Percentiles rank a stretch among this genome's conserved stretches.
These are phyloP conservation scores for Temnothorax nylanderi DNA, from an alignment of 1,140 invertebrate species.

Conservation along the genomic window DNA sequence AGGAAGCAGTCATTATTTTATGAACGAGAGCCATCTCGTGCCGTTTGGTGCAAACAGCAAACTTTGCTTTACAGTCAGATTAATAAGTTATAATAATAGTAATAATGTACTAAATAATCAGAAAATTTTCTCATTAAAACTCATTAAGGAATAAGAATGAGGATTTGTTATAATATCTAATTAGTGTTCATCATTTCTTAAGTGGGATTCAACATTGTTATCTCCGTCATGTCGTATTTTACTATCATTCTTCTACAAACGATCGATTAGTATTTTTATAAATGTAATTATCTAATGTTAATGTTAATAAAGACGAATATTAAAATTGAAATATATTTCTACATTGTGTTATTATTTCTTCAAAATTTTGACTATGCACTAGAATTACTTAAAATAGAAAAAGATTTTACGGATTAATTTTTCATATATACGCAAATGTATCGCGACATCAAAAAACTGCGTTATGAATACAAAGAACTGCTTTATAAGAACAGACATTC, in stretches of 20 bases:
- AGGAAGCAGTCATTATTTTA: slow-evolving; percentile 52
- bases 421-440: neutral
- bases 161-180: slow-evolving; percentile 41
- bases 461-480: slow-evolving; percentile 29
- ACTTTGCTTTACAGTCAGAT: slow-evolving; percentile 48
- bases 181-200: slow-evolving; percentile 36
- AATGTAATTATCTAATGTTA: neutral
- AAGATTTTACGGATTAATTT: slow-evolving; percentile 51
- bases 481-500: slow-evolving; percentile 60
- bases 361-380: slow-evolving; percentile 32
- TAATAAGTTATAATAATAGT: slow-evolving; percentile 54
- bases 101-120: slow-evolving; percentile 53
- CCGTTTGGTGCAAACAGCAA: slow-evolving; percentile 46
- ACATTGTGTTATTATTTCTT: neutral
- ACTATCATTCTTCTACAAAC: neutral
- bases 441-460: slow-evolving; percentile 24
- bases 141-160: slow-evolving; percentile 45
- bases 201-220: slow-evolving; percentile 13
- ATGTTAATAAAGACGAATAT: neutral
- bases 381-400: slow-evolving; percentile 57
- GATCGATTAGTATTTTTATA: neutral
- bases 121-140: slow-evolving; percentile 47
- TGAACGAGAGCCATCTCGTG: slow-evolving; percentile 53
- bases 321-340: neutral
- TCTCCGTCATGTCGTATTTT: neutral